These are phyloP conservation scores for Rhincodon typus DNA, from an alignment of 2,797 vertebrate species.

Conservation along the genomic window DNA sequence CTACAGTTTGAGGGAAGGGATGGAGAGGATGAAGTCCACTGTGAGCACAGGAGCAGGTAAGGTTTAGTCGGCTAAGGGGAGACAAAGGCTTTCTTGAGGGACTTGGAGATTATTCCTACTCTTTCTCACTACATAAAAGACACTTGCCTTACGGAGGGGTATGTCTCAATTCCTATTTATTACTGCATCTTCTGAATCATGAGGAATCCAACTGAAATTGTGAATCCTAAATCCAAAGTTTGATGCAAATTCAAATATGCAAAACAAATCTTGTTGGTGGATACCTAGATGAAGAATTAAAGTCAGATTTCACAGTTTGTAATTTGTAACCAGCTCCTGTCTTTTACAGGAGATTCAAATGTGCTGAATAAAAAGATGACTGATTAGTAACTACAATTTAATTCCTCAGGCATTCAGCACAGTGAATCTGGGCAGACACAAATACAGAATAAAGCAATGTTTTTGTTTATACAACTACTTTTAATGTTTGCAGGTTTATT, in stretches of 20 bases:
- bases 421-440: background rate
- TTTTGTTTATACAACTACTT: background rate
- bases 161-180: background rate
- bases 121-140: background rate
- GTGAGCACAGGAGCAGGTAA: background rate
- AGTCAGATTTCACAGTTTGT: background rate
- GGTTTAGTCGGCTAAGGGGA: background rate
- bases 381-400: background rate
- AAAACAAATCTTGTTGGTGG: background rate
- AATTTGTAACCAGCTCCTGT: background rate
- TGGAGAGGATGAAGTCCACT: background rate
- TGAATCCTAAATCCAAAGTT: background rate
- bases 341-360: background rate
- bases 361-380: background rate
- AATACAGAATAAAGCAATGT: background rate
- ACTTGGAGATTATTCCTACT: background rate
- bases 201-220: background rate
- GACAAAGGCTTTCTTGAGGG: background rate
- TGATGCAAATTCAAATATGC: background rate
- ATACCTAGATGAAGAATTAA: background rate
- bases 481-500: background rate
- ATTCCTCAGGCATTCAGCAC: background rate
- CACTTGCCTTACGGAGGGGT: background rate
- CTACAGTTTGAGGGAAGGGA: background rate
- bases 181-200: background rate